phyloP scores from a whole-genome alignment of 2,113 vertebrate genomes.

The Onychorhynchus coronatus region DNA sequence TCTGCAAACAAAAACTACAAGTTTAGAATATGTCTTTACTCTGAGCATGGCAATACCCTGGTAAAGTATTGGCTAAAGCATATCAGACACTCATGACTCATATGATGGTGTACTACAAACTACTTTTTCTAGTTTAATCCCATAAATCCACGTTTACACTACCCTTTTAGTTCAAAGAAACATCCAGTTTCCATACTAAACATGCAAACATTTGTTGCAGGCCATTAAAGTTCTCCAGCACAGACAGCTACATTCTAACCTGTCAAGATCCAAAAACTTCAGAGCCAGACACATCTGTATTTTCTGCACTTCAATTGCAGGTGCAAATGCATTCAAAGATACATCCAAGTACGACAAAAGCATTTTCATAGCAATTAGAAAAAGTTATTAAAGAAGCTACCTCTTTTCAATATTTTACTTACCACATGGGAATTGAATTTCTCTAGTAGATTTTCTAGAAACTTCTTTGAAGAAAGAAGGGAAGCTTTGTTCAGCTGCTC shows the following conservation, averaged over 20 bases:
- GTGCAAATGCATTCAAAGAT: not conserved
- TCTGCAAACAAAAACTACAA: not conserved
- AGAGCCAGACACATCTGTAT: not conserved
- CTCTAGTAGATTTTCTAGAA: constrained; percentile 96
- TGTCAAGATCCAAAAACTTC: not conserved
- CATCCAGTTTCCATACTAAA: not conserved
- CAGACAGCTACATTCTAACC: not conserved
- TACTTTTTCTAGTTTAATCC: not conserved
- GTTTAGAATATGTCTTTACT: not conserved
- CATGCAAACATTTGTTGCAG: not conserved
- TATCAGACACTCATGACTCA: not conserved
- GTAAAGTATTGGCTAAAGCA: not conserved
- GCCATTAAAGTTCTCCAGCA: not conserved
- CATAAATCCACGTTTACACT: fast-evolving
- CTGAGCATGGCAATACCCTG: not conserved
- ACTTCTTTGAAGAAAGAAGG: constrained; percentile 97
- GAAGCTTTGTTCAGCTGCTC: constrained; percentile 99
- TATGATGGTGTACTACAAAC: not conserved
- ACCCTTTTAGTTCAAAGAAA: not conserved
- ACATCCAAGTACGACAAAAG: not conserved
- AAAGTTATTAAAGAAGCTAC: not conserved
- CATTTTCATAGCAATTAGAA: not conserved
- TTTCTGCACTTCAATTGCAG: not conserved
- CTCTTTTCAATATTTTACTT: constrained; percentile 25
- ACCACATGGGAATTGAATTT: constrained; percentile 99